Evolutionary conservation across 2,113 vertebrate genomes (phyloP).

Genomic region (Neolamprologus ventralis): DNA sequence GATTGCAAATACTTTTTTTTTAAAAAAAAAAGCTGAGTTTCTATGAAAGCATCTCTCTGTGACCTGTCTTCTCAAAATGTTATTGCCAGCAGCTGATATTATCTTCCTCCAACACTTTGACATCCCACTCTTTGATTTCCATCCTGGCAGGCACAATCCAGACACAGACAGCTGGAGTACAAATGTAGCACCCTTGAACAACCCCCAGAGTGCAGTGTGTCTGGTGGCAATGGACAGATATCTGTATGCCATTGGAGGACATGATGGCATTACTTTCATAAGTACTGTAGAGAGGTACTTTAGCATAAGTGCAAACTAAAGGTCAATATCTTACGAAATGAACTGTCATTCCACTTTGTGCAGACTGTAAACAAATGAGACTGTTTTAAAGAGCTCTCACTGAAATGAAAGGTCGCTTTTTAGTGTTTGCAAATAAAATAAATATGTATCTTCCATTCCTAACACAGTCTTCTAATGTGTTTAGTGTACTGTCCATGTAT

Average conservation of each 20-base stretch:
- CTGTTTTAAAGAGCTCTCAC: not conserved
- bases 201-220: constrained; percentile 52
- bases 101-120: not conserved
- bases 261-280: constrained; percentile 46
- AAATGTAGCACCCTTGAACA: constrained; percentile 61
- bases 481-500: not conserved
- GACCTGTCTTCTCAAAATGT: not conserved
- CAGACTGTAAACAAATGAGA: not conserved
- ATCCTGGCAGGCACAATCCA: constrained; percentile 48
- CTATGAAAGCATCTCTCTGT: not conserved
- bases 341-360: not conserved
- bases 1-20: fast-evolving
- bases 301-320: not conserved
- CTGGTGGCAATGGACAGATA: constrained; percentile 55
- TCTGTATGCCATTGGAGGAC: constrained; percentile 58
- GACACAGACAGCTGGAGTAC: constrained; percentile 59
- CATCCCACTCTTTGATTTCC: not conserved
- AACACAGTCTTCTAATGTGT: not conserved
- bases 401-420: not conserved
- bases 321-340: not conserved
- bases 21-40: not conserved
- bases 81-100: not conserved
- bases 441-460: not conserved
- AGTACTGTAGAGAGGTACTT: constrained; percentile 61
- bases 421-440: not conserved